phyloP scores from a whole-genome alignment of 2,113 vertebrate species.

The Aegotheles bennettii region DNA sequence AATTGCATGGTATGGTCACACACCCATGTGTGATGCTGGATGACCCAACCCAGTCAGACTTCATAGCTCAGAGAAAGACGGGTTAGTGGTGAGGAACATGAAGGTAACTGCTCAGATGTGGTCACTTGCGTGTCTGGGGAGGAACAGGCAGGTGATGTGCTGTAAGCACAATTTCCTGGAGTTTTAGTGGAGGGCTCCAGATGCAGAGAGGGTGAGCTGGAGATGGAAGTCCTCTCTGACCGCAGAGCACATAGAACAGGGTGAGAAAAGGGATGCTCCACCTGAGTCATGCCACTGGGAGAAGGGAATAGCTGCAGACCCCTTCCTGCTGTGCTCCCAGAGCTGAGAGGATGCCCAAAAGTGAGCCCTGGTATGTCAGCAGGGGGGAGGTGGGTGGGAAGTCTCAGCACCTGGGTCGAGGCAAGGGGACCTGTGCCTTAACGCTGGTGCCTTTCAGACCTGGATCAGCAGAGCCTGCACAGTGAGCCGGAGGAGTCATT shows the following conservation, averaged over 20 bases:
- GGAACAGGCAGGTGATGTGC: neutral
- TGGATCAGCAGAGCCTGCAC: conserved; percentile 91
- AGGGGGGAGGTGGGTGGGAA: neutral
- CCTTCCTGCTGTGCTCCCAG: neutral
- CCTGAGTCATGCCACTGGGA: neutral
- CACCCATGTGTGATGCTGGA: neutral
- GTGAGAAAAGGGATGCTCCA: neutral
- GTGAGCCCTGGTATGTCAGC: neutral
- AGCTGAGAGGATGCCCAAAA: neutral
- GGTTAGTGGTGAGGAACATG: neutral
- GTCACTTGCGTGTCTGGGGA: neutral
- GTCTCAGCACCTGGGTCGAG: neutral
- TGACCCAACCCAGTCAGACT: neutral
- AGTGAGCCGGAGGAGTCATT: conserved; percentile 90
- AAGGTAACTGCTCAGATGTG: neutral
- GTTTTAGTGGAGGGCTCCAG: neutral
- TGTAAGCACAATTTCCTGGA: neutral
- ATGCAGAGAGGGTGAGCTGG: neutral
- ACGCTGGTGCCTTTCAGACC: conserved; percentile 75
- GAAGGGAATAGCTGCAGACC: neutral
- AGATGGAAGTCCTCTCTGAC: neutral
- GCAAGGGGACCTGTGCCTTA: neutral
- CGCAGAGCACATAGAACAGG: neutral
- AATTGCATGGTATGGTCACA: neutral
- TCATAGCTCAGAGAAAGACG: neutral